Base-by-base conservation (phyloP, 1,140 invertebrate species). In the Zaprionus vittiger region DNA sequence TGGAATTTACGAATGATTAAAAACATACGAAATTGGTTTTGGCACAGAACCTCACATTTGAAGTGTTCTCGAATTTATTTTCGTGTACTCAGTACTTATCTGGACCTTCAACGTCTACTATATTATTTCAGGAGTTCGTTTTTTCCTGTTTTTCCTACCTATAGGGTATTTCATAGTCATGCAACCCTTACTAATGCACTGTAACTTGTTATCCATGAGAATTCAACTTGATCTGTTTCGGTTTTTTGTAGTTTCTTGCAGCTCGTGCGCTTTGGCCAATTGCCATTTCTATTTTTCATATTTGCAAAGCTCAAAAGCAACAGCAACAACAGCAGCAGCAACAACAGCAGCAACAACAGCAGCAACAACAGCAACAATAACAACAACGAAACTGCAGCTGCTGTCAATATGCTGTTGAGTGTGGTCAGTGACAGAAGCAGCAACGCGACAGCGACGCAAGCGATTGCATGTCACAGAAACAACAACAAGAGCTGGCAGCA, bases 381-480 rank as follows among this genome's bases (percentile, higher is more conserved):
- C 22, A 56, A 26, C 47, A 28, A 44, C 24, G 64, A 22, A 54
- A 12, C 49, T n/a, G 64, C 52, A 55, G 54, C 37, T 26, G 55
- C 80, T 87, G 83, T 77, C 77, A 63, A 87, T 80, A 70, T 54
- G 78, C 37, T 34, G 76, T 89, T 89, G 84, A 79, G 62, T 81
- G 73, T 90, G 84, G 84, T 89, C 85, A 89, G 85, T 90, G 76
- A 74, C 70, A 81, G 54, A 31, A 54, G 47, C 69, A 60, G 44
- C 64, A 34, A 7, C 60, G 52, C 62, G 52, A 56, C 73, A 66
- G 59, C 76, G 65, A 55, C 49, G 9, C 49, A 22, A 26, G n/a
- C 52, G 34, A 59, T 56, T 68, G 69, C 60, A 72, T 57, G 52
- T 49, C 17, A 5, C 54, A 17, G 31, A 55, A 44, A 78, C 60